phyloP scores from a whole-genome alignment of 2,888 invertebrate genomes.

The Caradrina kadenii region DNA sequence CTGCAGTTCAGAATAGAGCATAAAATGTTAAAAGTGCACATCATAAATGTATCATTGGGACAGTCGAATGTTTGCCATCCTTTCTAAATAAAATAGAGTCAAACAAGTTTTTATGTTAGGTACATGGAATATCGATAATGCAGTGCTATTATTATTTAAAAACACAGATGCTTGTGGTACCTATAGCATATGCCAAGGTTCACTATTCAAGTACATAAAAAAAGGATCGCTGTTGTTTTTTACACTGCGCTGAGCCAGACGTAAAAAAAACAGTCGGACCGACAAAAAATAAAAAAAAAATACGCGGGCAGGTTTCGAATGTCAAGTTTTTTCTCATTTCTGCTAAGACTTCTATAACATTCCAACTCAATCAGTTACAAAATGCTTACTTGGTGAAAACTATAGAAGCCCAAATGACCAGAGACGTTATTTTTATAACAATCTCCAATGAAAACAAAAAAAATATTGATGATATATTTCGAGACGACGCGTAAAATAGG shows the following conservation, averaged over 20 bases:
- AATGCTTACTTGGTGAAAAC: slow-evolving; percentile 44
- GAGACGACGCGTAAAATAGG: slow-evolving; percentile 71
- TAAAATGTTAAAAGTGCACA: slow-evolving; percentile 2
- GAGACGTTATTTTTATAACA: slow-evolving; percentile 84
- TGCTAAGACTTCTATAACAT: slow-evolving; percentile 58
- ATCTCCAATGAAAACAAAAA: slow-evolving; percentile 87
- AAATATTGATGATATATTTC: slow-evolving; percentile 77
- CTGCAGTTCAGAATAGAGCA: slow-evolving; percentile 1
- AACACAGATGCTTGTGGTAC: slow-evolving; percentile 47
- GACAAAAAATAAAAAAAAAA: slow-evolving; percentile 84
- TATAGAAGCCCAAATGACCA: slow-evolving; percentile 58
- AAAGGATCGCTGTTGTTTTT: slow-evolving; percentile 81
- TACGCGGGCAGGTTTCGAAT: slow-evolving; percentile 89
- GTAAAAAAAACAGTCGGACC: slow-evolving; percentile 86
- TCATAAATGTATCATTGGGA: slow-evolving; percentile 4
- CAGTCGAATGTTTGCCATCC: slow-evolving; percentile 24
- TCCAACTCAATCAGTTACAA: slow-evolving; percentile 55
- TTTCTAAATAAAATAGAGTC: slow-evolving; percentile 38
- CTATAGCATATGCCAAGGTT: slow-evolving; percentile 76
- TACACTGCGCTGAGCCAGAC: slow-evolving; percentile 87
- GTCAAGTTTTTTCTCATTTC: slow-evolving; percentile 80
- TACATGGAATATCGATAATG: slow-evolving; percentile 24
- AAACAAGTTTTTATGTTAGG: slow-evolving; percentile 38
- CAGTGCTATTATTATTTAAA: slow-evolving; percentile 54
- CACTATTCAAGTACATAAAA: slow-evolving; percentile 75